phyloP scores from a whole-genome alignment of 35 echinoderm and acorn worm species.

The Stichopus chloronotus region DNA sequence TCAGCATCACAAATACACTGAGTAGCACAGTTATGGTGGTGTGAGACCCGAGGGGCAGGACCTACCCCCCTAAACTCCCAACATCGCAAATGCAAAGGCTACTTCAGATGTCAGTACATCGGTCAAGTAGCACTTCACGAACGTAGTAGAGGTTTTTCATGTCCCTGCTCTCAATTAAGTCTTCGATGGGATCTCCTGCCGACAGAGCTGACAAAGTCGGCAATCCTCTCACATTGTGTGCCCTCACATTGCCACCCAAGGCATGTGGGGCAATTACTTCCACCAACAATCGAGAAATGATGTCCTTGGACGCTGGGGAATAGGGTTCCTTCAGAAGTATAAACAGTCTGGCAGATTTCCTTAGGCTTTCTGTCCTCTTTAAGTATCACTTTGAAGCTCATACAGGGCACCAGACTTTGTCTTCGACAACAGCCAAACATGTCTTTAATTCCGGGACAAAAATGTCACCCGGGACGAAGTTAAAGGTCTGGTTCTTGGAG shows the following conservation, averaged over 20 bases:
- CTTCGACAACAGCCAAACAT: not conserved
- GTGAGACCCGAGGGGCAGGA: too few species aligned
- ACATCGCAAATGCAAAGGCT: too few species aligned
- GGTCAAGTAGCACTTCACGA: too few species aligned
- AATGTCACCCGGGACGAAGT: conserved; percentile 1
- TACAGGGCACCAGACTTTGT: conserved; percentile 71
- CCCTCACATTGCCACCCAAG: not conserved
- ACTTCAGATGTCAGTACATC: too few species aligned
- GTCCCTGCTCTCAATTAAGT: too few species aligned
- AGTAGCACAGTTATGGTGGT: too few species aligned
- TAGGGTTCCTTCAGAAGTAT: conserved; percentile 36
- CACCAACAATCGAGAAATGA: conserved; percentile 43
- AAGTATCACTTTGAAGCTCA: conserved; percentile 47
- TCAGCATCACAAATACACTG: too few species aligned
- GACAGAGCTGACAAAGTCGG: conserved; percentile 47
- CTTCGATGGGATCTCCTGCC: too few species aligned
- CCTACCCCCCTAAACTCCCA: too few species aligned
- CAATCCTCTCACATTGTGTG: conserved; percentile 9
- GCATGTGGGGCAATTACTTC: not conserved
- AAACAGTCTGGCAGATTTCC: conserved; percentile 11
- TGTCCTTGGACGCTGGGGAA: too few species aligned
- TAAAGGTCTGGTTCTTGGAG: conserved; percentile 43
- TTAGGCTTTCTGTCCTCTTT: conserved; percentile 37
- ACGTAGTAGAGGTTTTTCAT: too few species aligned
- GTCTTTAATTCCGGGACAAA: conserved; percentile 38